Base-by-base conservation (phyloP, 2,888 invertebrate genomes). In the Eristalis tenax region DNA sequence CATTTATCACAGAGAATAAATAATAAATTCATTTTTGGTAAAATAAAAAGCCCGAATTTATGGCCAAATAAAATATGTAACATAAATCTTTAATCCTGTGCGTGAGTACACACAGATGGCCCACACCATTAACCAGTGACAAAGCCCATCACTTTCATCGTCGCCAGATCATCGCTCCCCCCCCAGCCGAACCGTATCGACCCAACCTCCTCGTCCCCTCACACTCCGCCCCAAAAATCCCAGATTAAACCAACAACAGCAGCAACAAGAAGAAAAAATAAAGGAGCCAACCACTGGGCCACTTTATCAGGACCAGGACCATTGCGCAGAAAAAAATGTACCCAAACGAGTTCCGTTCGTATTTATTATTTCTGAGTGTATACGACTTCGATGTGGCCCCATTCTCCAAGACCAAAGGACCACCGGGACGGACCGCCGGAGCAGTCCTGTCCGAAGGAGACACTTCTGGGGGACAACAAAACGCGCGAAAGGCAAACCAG, bases 71-170 rank as follows among this genome's bases (percentile, higher is more conserved):
- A 89, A 89, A 89, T 87, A 88, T 88, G 88, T 84, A 88, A 87
- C 83, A 89, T 89, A 89, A 88, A 89, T 89, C 88, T 87, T 89
- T 88, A 87, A 88, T 89, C 88, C 89, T 80, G 88, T 83, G 83
- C 89, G 82, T 82, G 83, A 87, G 78, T 82, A 85, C 61, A 85
- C 83, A 77, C 76, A 81, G 70, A 82, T 78, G 86, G 78, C 76
- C 83, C 76, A 71, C 79, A 76, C 75, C 78, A 87, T 80, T 87
- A 80, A 79, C 79, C 87, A 79, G 83, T 87, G 83, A 87, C 87
- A 87, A 87, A 87, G 76, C 83, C 87, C 79, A 87, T 83, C 83
- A 87, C 71, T 87, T 87, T 87, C 76, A 50, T 50, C 50, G 76
- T 73, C 83, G 83, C 76, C 79, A 87, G 79, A 83, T 87, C 79